Evolutionary conservation across 2,797 vertebrate genomes (phyloP).

Genomic region (Oophaga sylvatica): DNA sequence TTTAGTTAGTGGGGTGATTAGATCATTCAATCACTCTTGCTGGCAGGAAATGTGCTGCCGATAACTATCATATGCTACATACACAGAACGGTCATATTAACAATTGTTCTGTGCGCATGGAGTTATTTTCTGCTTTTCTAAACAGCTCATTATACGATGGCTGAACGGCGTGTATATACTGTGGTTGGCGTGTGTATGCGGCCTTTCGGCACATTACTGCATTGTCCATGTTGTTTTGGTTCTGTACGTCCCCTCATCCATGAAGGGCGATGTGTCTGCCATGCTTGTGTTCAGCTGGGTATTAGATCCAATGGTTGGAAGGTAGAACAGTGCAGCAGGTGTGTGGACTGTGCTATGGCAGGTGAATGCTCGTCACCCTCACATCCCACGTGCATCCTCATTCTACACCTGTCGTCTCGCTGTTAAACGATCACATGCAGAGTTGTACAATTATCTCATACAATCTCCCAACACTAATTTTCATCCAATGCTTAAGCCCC

Average conservation of each 20-base stretch:
- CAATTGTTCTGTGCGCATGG: no score
- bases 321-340: slow-evolving; percentile 25
- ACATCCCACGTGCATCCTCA: neutral
- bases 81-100: no score
- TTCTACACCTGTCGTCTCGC: neutral
- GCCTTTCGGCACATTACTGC: neutral
- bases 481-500: neutral
- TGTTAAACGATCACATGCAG: neutral
- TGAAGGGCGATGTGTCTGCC: neutral
- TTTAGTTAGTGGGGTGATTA: no score
- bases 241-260: neutral
- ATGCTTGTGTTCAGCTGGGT: neutral
- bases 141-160: no score
- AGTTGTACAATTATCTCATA: neutral
- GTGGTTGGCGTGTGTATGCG: neutral
- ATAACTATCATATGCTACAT: no score
- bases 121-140: no score
- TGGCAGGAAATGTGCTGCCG: no score
- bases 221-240: neutral
- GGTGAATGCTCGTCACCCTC: neutral
- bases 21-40: no score
- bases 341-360: neutral
- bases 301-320: neutral
- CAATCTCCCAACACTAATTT: neutral
- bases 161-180: no score